Evolutionary conservation across 2,113 vertebrate species (phyloP).

Genomic region (Zosterops japonicus): DNA sequence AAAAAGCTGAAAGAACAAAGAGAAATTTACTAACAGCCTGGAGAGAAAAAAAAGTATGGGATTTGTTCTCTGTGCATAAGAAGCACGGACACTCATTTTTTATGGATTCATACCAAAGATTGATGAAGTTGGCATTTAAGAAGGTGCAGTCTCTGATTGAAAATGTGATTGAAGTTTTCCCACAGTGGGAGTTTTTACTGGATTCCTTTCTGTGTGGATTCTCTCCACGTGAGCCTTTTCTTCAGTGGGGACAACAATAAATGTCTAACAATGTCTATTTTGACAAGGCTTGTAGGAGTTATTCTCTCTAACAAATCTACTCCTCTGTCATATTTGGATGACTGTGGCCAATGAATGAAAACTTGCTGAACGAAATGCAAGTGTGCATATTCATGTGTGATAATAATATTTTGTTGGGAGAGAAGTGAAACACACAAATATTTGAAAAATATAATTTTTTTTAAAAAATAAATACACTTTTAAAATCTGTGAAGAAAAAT

Average conservation of each 20-base stretch:
- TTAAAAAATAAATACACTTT: neutral
- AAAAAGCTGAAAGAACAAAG: neutral
- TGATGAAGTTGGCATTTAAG: conserved; percentile 57
- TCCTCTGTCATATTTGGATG: neutral
- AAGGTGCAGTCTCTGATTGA: neutral
- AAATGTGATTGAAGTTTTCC: conserved; percentile 58
- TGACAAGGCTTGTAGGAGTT: conserved; percentile 9
- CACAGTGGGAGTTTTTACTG: conserved; percentile 35
- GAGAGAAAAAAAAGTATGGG: neutral
- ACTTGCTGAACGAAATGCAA: neutral
- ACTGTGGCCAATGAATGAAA: neutral
- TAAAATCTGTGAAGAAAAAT: neutral
- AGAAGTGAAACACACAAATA: neutral
- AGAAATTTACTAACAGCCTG: neutral
- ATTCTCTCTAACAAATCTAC: neutral
- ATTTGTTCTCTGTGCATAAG: neutral
- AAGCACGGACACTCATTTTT: neutral
- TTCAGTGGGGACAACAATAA: neutral
- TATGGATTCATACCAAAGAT: conserved; percentile 42
- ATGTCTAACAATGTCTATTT: neutral
- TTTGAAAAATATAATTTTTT: neutral
- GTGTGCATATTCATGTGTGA: neutral
- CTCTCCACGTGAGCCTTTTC: neutral
- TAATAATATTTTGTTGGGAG: neutral
- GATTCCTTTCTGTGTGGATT: neutral